phyloP scores from a whole-genome alignment of 2,888 invertebrate genomes.

The Noctua janthina region DNA sequence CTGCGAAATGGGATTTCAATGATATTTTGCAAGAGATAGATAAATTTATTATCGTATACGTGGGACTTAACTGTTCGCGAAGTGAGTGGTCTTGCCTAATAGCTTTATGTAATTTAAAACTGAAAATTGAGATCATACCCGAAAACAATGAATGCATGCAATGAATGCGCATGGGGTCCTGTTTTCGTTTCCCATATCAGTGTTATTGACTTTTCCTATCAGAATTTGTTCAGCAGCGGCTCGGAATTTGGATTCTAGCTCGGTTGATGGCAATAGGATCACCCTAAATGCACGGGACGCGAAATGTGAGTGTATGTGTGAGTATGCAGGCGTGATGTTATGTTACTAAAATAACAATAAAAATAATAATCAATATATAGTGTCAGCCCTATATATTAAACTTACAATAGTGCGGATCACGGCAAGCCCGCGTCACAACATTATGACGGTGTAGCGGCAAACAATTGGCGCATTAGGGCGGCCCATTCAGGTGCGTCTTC shows the following conservation, averaged over 20 bases:
- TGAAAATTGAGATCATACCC: neutral
- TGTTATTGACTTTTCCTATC: neutral
- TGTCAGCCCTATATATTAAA: slow-evolving; percentile 58
- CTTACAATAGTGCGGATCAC: slow-evolving; percentile 60
- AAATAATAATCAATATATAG: neutral
- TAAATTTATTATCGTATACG: too few relatives aligned
- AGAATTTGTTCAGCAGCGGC: neutral
- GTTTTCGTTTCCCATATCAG: neutral
- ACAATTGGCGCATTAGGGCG: slow-evolving; percentile 80
- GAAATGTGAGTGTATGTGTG: too few relatives aligned
- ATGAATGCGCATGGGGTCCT: neutral
- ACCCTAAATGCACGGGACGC: too few relatives aligned
- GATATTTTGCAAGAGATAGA: neutral
- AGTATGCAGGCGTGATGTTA: neutral
- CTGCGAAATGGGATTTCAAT: neutral
- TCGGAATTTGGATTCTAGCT: neutral
- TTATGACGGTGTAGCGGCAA: slow-evolving; percentile 78
- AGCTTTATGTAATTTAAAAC: neutral
- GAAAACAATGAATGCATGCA: neutral
- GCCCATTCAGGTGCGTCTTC: slow-evolving; percentile 67
- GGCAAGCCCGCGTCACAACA: slow-evolving; percentile 71
- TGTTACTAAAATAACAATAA: neutral
- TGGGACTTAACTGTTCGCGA: neutral
- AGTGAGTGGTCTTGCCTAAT: too few relatives aligned
- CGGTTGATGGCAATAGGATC: too few relatives aligned